Conservation (phyloP, 2,888 invertebrate species). For the Ochlodes sylvanus region DNA sequence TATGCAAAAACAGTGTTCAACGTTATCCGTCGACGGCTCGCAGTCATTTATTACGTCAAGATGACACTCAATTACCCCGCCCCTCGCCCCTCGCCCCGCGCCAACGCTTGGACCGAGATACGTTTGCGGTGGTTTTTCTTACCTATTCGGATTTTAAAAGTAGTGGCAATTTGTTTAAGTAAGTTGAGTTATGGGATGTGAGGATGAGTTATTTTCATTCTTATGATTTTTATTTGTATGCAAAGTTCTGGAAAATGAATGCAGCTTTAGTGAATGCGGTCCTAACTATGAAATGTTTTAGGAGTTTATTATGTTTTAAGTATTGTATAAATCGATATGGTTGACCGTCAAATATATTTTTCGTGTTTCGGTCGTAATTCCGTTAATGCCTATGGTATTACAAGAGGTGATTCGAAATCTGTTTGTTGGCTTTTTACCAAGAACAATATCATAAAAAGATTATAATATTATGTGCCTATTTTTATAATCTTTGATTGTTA, state of each 20-base stretch:
- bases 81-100: conserved; percentile 29
- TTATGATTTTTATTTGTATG: conserved; percentile 4
- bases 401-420: too few species aligned
- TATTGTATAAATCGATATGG: too few species aligned
- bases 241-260: neutral
- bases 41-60: conserved; percentile 80
- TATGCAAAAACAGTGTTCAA: conserved; percentile 71
- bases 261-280: too few species aligned
- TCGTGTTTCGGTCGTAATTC: too few species aligned
- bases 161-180: conserved; percentile 45
- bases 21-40: conserved; percentile 39
- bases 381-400: too few species aligned
- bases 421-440: too few species aligned
- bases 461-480: too few species aligned
- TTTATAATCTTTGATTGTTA: too few species aligned
- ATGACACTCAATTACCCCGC: conserved; percentile 79
- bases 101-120: conserved; percentile 5
- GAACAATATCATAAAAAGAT: too few species aligned
- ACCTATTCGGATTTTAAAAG: conserved; percentile 38
- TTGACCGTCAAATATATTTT: too few species aligned
- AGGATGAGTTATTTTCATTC: neutral
- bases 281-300: too few species aligned
- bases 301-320: too few species aligned
- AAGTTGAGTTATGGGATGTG: conserved; percentile 35
- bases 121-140: conserved; percentile 29